Conservation (phyloP, 2,888 invertebrate genomes). For the Opisthograptis luteolata region DNA sequence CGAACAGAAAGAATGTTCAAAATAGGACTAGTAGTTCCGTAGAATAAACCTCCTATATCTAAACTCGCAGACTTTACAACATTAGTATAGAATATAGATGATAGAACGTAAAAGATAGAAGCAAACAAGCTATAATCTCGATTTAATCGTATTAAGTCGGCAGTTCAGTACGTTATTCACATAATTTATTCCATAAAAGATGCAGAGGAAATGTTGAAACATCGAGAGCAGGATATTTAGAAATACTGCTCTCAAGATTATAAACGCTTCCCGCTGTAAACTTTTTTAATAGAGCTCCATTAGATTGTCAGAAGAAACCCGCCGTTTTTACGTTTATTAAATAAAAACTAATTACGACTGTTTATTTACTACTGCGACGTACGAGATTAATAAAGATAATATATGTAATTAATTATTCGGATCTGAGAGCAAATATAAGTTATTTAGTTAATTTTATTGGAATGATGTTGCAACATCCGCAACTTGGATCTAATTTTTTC, state of each 20-base stretch:
- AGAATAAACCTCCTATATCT: no score
- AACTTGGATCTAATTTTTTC: no score
- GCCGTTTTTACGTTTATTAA: neutral
- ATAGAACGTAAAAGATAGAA: no score
- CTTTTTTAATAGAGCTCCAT: conserved; percentile 30
- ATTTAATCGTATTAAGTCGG: neutral
- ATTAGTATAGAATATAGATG: no score
- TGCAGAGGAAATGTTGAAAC: conserved; percentile 40
- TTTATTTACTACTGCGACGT: conserved; percentile 1
- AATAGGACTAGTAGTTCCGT: no score
- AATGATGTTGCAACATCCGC: neutral
- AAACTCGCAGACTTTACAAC: no score
- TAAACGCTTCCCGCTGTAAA: conserved; percentile 54
- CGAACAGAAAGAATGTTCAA: no score
- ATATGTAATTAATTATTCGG: conserved; percentile 8
- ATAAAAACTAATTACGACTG: neutral
- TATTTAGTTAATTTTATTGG: neutral
- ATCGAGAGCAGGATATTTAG: conserved; percentile 53
- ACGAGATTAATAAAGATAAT: conserved; percentile 2
- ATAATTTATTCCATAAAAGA: conserved; percentile 21
- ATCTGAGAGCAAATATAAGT: conserved; percentile 3
- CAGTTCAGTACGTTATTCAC: conserved; percentile 1
- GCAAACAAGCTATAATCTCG: neutral
- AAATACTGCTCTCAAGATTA: conserved; percentile 54
- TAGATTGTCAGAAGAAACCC: conserved; percentile 6